Conservation (phyloP, 2,797 vertebrate species). For the Myioborus miniatus region DNA sequence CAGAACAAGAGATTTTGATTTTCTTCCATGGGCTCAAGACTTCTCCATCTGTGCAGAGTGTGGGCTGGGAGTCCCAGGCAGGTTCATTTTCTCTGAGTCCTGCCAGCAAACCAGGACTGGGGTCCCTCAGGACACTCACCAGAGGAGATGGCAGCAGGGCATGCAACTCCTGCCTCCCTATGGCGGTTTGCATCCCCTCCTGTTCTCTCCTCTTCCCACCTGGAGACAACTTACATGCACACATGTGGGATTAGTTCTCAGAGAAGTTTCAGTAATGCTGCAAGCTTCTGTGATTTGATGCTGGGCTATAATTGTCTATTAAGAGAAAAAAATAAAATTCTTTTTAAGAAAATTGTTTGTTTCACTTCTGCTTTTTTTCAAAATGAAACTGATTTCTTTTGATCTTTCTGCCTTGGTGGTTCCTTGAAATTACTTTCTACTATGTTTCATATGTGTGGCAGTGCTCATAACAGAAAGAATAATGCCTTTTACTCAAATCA, state of each 20-base stretch:
- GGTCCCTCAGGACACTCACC: background rate
- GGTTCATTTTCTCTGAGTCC: background rate
- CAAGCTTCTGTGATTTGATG: accelerated
- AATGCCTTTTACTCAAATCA: background rate
- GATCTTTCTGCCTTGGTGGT: background rate
- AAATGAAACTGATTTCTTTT: background rate
- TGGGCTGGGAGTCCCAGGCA: background rate
- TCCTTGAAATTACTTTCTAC: slow-evolving; percentile 1
- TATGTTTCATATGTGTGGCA: background rate
- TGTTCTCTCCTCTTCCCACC: background rate
- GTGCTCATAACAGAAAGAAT: background rate
- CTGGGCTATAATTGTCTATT: background rate
- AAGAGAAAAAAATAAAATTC: background rate
- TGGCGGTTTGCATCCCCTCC: background rate
- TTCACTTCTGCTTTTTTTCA: background rate
- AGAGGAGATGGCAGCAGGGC: background rate
- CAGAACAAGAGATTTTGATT: slow-evolving; percentile 28
- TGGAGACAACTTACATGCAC: background rate
- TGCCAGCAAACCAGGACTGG: background rate
- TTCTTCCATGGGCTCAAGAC: background rate
- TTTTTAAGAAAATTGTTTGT: background rate
- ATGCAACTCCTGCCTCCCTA: background rate
- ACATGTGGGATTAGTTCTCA: background rate
- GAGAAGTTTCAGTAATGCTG: background rate
- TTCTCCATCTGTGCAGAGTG: background rate